These are phyloP conservation scores for Tetheella fluctuosa DNA, from an alignment of 2,888 invertebrate genomes.

Conservation along the genomic window DNA sequence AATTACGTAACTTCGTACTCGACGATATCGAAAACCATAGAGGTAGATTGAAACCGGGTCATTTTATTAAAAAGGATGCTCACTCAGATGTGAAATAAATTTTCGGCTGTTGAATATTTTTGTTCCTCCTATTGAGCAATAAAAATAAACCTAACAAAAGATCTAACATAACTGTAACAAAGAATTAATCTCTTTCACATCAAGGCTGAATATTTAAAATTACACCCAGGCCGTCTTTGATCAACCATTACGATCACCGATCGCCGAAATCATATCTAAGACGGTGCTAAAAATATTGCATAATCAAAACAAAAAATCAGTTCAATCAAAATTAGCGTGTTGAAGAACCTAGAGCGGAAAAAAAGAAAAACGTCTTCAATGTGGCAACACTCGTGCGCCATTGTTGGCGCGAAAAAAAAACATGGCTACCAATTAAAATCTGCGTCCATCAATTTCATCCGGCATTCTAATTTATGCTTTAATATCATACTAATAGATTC, in stretches of 20 bases:
- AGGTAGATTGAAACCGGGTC: conserved; percentile 31
- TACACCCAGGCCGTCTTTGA: conserved; percentile 50
- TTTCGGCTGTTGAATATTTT: conserved; percentile 27
- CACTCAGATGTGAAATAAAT: conserved; percentile 30
- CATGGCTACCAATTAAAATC: conserved; percentile 58
- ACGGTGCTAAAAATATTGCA: conserved; percentile 41
- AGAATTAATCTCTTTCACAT: conserved; percentile 50
- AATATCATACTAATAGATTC: conserved; percentile 46
- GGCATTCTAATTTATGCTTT: conserved; percentile 57
- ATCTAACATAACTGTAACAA: conserved; percentile 46
- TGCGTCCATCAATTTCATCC: conserved; percentile 48
- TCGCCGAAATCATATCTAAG: conserved; percentile 46
- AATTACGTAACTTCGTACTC: conserved; percentile 32
- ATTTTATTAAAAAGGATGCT: conserved; percentile 17
- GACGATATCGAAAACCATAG: conserved; percentile 18
- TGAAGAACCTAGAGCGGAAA: conserved; percentile 51
- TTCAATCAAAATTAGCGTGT: conserved; percentile 65
- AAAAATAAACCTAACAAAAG: conserved; percentile 42
- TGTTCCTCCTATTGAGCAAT: conserved; percentile 22
- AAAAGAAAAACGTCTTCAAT: conserved; percentile 56
- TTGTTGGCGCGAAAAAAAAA: conserved; percentile 62
- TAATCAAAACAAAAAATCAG: conserved; percentile 54
- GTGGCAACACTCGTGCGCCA: conserved; percentile 60
- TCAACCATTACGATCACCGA: conserved; percentile 47
- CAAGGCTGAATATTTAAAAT: conserved; percentile 36